A percentile compares a stretch with the other conserved stretches of the same genome.
Evolutionary conservation across 2,113 vertebrate species (phyloP).

Genomic region (Atractosteus spatula): DNA sequence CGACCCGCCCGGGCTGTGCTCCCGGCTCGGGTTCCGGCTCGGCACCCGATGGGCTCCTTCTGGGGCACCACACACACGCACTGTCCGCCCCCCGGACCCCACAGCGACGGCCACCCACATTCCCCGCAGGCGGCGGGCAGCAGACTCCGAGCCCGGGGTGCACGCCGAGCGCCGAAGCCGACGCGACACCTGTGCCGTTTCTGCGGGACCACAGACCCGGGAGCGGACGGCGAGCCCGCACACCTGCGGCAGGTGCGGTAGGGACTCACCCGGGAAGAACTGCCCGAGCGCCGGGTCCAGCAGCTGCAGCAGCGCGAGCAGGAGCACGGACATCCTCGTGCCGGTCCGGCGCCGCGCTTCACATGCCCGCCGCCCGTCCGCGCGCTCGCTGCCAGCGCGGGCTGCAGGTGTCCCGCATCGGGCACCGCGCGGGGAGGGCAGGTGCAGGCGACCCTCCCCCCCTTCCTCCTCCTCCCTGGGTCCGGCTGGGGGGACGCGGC

Average conservation of each 20-base stretch:
- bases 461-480: slow-evolving; percentile 32
- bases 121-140: too few relatives aligned
- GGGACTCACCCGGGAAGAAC: slow-evolving; percentile 71
- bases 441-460: slow-evolving; percentile 33
- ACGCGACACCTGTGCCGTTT: too few relatives aligned
- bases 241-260: background rate
- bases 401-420: slow-evolving; percentile 45
- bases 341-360: slow-evolving; percentile 57
- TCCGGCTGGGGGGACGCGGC: slow-evolving; percentile 22
- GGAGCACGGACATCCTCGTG: slow-evolving; percentile 48
- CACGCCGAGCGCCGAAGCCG: too few relatives aligned
- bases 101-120: background rate
- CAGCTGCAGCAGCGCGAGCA: slow-evolving; percentile 57
- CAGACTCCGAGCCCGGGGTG: too few relatives aligned
- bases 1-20: too few relatives aligned
- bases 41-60: too few relatives aligned
- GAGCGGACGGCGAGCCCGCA: background rate
- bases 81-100: too few relatives aligned
- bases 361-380: slow-evolving; percentile 57
- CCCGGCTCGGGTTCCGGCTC: too few relatives aligned
- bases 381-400: slow-evolving; percentile 31
- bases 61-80: too few relatives aligned
- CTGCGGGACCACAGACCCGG: too few relatives aligned
- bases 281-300: slow-evolving; percentile 60
- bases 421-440: slow-evolving; percentile 33